A percentile compares a stretch with the other conserved stretches of the same genome.
Conservation (phyloP, 1,140 invertebrate species). For the Thaumetopoea pityocampa region DNA sequence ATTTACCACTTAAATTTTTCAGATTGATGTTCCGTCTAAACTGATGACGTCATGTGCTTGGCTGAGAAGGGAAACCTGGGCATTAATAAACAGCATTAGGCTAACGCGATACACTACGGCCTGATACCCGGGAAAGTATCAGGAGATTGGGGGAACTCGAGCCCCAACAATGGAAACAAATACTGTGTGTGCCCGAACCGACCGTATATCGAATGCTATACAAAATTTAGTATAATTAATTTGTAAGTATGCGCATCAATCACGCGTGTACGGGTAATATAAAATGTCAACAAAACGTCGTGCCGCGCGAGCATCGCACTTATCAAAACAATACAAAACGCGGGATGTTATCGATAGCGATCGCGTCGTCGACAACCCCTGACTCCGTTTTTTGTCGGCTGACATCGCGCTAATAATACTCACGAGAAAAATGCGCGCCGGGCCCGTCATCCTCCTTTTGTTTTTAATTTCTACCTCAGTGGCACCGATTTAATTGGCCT, state of each 20-base stretch:
- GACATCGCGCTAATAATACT: constrained; percentile 75
- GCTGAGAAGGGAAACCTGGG: too few species aligned
- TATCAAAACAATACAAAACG: constrained; percentile 74
- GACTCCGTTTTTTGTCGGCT: constrained; percentile 69
- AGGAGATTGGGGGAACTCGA: too few species aligned
- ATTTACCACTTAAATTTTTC: too few species aligned
- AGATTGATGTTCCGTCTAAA: too few species aligned
- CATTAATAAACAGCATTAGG: too few species aligned
- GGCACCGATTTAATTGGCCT: constrained; percentile 74
- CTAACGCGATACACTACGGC: too few species aligned
- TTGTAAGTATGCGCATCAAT: constrained; percentile 44
- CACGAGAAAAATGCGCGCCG: constrained; percentile 72
- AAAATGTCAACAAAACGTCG: constrained; percentile 62
- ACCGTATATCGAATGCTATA: too few species aligned
- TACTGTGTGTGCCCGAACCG: too few species aligned
- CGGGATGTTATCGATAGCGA: constrained; percentile 67
- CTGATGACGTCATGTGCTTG: too few species aligned
- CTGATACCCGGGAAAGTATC: too few species aligned
- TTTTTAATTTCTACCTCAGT: constrained; percentile 76
- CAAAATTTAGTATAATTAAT: constrained; percentile 22
- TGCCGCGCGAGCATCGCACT: constrained; percentile 47
- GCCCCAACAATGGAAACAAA: too few species aligned
- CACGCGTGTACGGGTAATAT: constrained; percentile 48
- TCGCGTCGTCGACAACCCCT: constrained; percentile 60
- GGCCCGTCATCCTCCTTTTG: constrained; percentile 71